phyloP scores from a whole-genome alignment of 2,888 invertebrate species.

The Nomada lathburiana region DNA sequence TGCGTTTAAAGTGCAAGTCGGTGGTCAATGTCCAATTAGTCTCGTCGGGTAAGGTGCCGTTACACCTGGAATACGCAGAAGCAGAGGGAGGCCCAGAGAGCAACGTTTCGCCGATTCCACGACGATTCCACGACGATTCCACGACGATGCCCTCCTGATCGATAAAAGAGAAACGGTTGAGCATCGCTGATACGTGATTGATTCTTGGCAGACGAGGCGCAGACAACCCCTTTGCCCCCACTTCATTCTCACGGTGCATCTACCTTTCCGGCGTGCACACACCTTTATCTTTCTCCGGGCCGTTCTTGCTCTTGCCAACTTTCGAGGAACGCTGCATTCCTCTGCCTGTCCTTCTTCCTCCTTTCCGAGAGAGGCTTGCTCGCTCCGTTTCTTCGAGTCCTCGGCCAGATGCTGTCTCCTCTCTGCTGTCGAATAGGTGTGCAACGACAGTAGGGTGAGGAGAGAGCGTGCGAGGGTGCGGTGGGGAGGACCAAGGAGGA shows the following conservation, averaged over 20 bases:
- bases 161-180: constrained; percentile 65
- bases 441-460: constrained; percentile 45
- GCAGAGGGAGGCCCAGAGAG: neutral
- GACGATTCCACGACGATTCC: neutral
- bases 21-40: constrained; percentile 34
- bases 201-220: constrained; percentile 82
- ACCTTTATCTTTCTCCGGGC: constrained; percentile 66
- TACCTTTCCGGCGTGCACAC: constrained; percentile 42
- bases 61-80: neutral
- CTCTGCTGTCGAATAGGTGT: constrained; percentile 48
- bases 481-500: constrained; percentile 46
- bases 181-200: constrained; percentile 81
- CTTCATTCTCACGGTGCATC: constrained; percentile 47
- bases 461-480: constrained; percentile 51
- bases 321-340: constrained; percentile 63
- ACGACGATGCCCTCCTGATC: neutral
- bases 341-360: constrained; percentile 43
- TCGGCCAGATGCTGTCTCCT: constrained; percentile 76
- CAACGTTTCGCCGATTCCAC: neutral
- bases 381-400: constrained; percentile 27
- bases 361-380: neutral
- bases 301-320: constrained; percentile 64
- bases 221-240: constrained; percentile 80
- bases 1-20: constrained; percentile 24
- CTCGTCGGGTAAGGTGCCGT: constrained; percentile 6